Evolutionary conservation across 2,797 vertebrate species (phyloP).

Genomic region (Parauchenoglanis ngamensis): DNA sequence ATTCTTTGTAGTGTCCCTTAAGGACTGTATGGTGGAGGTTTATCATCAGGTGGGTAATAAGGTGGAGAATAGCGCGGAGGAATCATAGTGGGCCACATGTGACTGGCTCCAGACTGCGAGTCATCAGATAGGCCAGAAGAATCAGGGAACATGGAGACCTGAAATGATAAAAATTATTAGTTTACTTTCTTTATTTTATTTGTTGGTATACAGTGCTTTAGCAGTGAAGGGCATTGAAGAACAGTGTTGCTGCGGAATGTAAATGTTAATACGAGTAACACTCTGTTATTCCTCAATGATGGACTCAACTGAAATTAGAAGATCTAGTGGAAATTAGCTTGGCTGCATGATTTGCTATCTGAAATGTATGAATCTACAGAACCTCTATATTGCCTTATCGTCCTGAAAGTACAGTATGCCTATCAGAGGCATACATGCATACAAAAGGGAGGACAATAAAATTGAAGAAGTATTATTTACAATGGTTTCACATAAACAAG

Average conservation of each 20-base stretch:
- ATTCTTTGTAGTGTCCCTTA: slow-evolving; percentile 62
- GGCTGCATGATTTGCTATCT: not conserved
- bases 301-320: not conserved
- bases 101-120: slow-evolving; percentile 90
- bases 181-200: not conserved
- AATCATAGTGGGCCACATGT: slow-evolving; percentile 89
- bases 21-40: slow-evolving; percentile 95
- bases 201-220: not conserved
- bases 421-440: no score
- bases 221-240: not conserved
- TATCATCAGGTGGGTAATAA: slow-evolving; percentile 93
- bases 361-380: not conserved
- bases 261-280: not conserved
- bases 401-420: not conserved
- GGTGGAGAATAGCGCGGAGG: slow-evolving; percentile 94
- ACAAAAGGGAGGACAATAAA: not conserved
- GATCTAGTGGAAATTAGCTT: not conserved
- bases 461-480: not conserved
- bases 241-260: not conserved
- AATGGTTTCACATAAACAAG: not conserved
- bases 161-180: slow-evolving; percentile 48
- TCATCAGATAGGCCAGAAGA: slow-evolving; percentile 89
- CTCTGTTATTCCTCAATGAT: not conserved
- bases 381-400: not conserved
- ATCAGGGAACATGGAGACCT: slow-evolving; percentile 89